Conservation (phyloP, 1,140 invertebrate genomes). For the Hestina assimilis region DNA sequence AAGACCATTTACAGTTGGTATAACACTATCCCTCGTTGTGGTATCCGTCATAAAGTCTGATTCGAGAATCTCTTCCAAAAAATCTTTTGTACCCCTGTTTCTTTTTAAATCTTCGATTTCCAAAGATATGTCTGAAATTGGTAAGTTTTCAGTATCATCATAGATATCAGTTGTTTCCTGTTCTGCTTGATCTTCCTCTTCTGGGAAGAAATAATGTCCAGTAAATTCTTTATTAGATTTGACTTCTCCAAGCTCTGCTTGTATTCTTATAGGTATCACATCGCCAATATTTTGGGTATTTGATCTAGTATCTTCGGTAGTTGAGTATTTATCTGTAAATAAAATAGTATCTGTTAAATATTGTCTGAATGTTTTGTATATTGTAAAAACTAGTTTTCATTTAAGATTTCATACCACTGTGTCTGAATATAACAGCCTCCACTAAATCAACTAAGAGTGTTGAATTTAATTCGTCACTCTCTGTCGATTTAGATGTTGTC, state of each 20-base stretch:
- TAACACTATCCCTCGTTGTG: constrained; percentile 11
- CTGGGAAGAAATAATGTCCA: constrained; percentile 69
- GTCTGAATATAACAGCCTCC: constrained; percentile 66
- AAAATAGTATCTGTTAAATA: no score
- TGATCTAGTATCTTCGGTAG: constrained; percentile 4
- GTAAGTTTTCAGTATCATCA: constrained; percentile 51
- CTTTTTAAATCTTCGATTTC: constrained; percentile 63
- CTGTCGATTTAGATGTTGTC: constrained; percentile 37
- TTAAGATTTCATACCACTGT: constrained; percentile 39
- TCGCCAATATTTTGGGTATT: constrained; percentile 25
- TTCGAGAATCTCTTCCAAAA: constrained; percentile 65
- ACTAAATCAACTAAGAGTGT: constrained; percentile 63
- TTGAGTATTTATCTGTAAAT: constrained; percentile 46
- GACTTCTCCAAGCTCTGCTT: constrained; percentile 57
- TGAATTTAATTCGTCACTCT: constrained; percentile 55
- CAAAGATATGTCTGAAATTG: constrained; percentile 46
- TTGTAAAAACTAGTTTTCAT: neutral
- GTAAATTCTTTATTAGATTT: constrained; percentile 53
- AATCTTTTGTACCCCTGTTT: constrained; percentile 53
- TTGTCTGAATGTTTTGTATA: no score
- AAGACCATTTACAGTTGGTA: constrained; percentile 9
- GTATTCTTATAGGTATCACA: constrained; percentile 49
- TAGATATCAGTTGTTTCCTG: constrained; percentile 46
- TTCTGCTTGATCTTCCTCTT: constrained; percentile 39
- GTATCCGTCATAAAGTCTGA: constrained; percentile 47